phyloP scores from a whole-genome alignment of 2,113 vertebrate species.

The Edolisoma coerulescens region DNA sequence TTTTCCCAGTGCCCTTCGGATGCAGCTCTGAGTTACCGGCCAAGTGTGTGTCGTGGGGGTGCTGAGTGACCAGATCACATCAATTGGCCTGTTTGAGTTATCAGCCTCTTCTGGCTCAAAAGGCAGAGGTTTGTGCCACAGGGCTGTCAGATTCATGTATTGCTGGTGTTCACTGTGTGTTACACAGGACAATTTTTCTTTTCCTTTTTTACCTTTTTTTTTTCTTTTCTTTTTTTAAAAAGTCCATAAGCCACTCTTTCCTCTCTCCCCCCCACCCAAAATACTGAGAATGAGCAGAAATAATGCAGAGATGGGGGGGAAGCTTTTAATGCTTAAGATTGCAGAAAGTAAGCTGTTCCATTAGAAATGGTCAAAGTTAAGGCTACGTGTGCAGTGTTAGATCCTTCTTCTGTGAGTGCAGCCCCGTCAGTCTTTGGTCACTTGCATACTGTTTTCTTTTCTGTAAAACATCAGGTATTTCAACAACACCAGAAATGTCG shows the following conservation, averaged over 20 bases:
- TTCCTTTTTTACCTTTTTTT: neutral
- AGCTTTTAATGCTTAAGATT: neutral
- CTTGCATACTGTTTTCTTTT: neutral
- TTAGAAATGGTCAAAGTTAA: neutral
- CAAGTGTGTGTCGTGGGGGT: neutral
- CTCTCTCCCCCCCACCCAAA: neutral
- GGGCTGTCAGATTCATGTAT: neutral
- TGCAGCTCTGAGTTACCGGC: neutral
- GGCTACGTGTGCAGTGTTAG: neutral
- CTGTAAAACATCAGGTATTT: neutral
- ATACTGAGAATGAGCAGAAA: neutral
- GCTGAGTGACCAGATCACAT: neutral
- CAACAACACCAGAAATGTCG: neutral
- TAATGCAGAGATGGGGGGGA: neutral
- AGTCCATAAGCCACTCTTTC: neutral
- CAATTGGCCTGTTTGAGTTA: neutral
- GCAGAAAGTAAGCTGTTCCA: neutral
- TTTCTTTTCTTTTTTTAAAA: neutral
- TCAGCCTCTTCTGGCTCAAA: neutral
- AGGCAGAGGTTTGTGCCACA: neutral
- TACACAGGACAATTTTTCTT: neutral
- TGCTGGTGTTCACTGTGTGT: neutral
- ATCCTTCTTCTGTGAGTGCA: neutral
- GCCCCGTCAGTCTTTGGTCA: neutral
- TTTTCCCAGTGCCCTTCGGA: accelerated